These are phyloP conservation scores for Hippocampus abdominalis DNA, from an alignment of 2,113 vertebrate species.

Conservation along the genomic window DNA sequence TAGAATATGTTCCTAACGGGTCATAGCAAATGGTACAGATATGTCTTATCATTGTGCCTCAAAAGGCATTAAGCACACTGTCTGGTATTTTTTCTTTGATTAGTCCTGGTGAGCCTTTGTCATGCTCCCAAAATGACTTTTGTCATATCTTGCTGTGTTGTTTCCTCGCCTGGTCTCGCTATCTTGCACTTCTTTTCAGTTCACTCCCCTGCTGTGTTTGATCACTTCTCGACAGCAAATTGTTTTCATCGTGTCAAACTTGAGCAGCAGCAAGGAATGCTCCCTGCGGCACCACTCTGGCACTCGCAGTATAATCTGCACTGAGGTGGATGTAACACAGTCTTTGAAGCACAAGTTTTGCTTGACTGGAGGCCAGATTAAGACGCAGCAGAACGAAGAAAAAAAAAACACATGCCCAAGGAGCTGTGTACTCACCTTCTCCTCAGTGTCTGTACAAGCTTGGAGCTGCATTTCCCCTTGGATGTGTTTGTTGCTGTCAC, in stretches of 20 bases:
- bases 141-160: neutral
- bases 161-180: neutral
- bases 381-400: constrained; percentile 12
- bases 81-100: neutral
- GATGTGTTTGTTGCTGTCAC: constrained; percentile 28
- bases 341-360: constrained; percentile 42
- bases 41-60: neutral
- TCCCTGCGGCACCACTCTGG: constrained; percentile 32
- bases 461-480: constrained; percentile 64
- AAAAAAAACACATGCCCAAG: neutral
- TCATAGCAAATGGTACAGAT: no score
- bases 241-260: constrained; percentile 23
- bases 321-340: constrained; percentile 23
- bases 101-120: neutral
- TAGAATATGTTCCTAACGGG: neutral
- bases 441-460: constrained; percentile 49
- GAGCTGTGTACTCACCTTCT: constrained; percentile 57
- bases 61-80: neutral
- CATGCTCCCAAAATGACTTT: constrained; percentile 9
- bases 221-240: constrained; percentile 27
- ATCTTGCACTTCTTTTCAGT: neutral
- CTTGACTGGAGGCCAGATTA: constrained; percentile 26
- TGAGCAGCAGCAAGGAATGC: constrained; percentile 15
- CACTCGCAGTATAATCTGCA: constrained; percentile 21
- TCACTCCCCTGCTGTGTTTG: constrained; percentile 20